Conservation (phyloP, 2,888 invertebrate genomes). For the Torymus aiolomorphi region DNA sequence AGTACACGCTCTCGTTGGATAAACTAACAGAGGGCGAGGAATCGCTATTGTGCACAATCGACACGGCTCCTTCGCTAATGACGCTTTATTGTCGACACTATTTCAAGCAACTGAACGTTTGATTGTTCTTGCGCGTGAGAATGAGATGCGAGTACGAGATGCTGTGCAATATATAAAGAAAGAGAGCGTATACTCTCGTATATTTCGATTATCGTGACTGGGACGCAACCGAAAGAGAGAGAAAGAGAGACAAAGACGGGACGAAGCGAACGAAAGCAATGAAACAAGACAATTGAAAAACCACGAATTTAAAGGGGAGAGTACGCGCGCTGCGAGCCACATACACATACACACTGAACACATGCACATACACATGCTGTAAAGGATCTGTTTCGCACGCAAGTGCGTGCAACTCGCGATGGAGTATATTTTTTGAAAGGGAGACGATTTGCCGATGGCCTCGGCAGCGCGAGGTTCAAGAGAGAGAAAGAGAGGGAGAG, state of each 20-base stretch:
- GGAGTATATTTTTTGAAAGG: conserved; percentile 48
- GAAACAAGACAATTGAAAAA: conserved; percentile 13
- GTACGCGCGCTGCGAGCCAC: conserved; percentile 18
- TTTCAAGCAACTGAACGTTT: conserved; percentile 82
- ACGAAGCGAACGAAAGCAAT: conserved; percentile 5
- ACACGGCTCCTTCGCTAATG: conserved; percentile 86
- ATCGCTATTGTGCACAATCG: conserved; percentile 84
- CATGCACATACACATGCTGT: conserved; percentile 11
- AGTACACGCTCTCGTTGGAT: conserved; percentile 89
- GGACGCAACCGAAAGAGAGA: conserved; percentile 17
- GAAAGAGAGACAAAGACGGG: conserved; percentile 2
- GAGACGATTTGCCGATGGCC: conserved; percentile 15
- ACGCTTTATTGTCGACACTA: conserved; percentile 91
- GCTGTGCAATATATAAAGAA: conserved; percentile 45
- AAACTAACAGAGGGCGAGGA: conserved; percentile 84
- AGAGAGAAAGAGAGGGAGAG: neutral
- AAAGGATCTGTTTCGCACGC: conserved; percentile 37
- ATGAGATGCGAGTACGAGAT: conserved; percentile 30
- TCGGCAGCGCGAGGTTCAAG: conserved; percentile 21
- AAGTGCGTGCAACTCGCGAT: conserved; percentile 20
- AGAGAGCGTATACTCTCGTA: conserved; percentile 17
- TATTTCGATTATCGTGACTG: conserved; percentile 34
- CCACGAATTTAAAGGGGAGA: conserved; percentile 23
- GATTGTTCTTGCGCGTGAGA: conserved; percentile 57
- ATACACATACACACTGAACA: neutral